Conservation (phyloP, 2,888 invertebrate genomes). For the Phengaris arion region DNA sequence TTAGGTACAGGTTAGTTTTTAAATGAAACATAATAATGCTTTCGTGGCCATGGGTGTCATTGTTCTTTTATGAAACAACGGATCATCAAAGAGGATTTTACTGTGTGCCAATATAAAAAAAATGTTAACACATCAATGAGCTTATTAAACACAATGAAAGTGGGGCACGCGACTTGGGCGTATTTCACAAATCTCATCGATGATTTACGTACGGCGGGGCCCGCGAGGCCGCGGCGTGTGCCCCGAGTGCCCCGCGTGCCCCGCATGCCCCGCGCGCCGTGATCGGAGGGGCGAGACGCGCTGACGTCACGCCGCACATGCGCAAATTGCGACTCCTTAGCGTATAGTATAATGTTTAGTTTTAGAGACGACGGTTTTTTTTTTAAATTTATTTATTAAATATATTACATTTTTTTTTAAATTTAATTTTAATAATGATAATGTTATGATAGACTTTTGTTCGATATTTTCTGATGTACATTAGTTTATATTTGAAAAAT, state of each 20-base stretch:
- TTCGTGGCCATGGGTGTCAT: not conserved
- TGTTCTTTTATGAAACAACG: not conserved
- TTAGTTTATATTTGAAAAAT: too few relatives aligned
- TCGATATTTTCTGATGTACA: too few relatives aligned
- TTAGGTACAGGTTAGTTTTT: too few relatives aligned
- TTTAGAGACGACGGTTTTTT: conserved; percentile 44
- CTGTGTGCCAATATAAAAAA: conserved; percentile 15
- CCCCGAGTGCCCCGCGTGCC: conserved; percentile 44
- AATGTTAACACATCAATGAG: conserved; percentile 5
- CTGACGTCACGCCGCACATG: conserved; percentile 74
- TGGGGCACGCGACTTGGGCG: conserved; percentile 38
- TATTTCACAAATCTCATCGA: conserved; percentile 43
- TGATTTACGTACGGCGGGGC: conserved; percentile 43
- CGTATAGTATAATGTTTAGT: conserved; percentile 48
- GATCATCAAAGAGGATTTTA: not conserved
- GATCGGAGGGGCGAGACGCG: conserved; percentile 49
- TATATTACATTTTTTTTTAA: too few relatives aligned
- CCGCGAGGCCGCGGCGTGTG: conserved; percentile 32
- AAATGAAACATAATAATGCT: not conserved
- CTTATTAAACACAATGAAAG: conserved; percentile 31
- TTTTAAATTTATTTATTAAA: too few relatives aligned
- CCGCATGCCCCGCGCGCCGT: conserved; percentile 41
- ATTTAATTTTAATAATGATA: not conserved
- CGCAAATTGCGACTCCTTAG: conserved; percentile 59
- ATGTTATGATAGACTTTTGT: not conserved